phyloP scores from a whole-genome alignment of 2,113 vertebrate genomes.

The Pycnonotus jocosus region DNA sequence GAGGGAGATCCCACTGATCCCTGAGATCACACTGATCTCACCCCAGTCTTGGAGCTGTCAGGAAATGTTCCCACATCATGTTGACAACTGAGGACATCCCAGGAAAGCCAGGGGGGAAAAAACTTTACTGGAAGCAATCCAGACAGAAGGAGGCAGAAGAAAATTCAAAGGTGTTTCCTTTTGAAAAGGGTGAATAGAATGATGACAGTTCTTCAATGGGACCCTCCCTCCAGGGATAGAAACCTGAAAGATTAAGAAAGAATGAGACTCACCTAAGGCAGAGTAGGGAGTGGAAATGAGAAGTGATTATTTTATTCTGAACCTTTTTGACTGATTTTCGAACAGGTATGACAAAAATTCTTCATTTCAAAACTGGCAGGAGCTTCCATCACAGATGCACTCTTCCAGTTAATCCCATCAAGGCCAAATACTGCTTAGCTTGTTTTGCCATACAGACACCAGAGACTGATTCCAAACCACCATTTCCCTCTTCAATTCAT shows the following conservation, averaged over 20 bases:
- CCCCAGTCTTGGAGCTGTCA: background rate
- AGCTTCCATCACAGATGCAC: background rate
- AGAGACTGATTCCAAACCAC: background rate
- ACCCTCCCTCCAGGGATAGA: background rate
- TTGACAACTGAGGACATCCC: background rate
- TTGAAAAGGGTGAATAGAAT: background rate
- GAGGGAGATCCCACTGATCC: background rate
- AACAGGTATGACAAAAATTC: background rate
- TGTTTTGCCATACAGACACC: background rate
- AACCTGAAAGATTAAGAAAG: background rate
- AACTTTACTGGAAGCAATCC: background rate
- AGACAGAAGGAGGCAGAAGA: background rate
- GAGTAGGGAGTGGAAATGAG: background rate
- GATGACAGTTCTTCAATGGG: background rate
- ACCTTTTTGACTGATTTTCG: background rate
- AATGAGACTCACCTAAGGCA: background rate
- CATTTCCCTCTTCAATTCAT: background rate
- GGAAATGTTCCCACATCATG: background rate
- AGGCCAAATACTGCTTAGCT: background rate
- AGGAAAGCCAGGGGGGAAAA: background rate
- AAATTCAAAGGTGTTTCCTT: background rate
- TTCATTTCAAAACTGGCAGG: background rate
- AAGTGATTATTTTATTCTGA: background rate
- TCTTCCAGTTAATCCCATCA: slow-evolving; percentile 9
- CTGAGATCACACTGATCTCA: background rate